These are phyloP conservation scores for Heteromormyrus szaboi DNA, from an alignment of 2,797 vertebrate genomes.

Conservation along the genomic window DNA sequence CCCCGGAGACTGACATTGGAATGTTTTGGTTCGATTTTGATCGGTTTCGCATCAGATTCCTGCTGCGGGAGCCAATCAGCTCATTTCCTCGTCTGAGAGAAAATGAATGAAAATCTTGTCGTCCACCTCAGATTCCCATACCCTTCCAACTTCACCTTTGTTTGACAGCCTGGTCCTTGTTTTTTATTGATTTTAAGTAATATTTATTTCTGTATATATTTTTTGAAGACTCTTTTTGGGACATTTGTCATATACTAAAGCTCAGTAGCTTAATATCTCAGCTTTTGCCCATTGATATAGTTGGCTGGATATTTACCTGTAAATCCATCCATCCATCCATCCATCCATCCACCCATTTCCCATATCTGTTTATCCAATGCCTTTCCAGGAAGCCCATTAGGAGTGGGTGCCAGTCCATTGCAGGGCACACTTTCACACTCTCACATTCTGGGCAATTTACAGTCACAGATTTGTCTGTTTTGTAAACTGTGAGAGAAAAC, in stretches of 20 bases:
- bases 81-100: background rate
- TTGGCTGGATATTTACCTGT: background rate
- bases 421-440: background rate
- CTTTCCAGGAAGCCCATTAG: background rate
- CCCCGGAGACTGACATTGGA: background rate
- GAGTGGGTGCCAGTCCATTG: background rate
- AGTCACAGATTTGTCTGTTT: conserved; percentile 1
- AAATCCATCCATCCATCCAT: background rate
- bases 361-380: background rate
- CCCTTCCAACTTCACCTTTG: background rate
- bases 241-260: background rate
- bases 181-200: background rate
- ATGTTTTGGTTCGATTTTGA: background rate
- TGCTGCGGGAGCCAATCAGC: background rate
- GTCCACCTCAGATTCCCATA: background rate
- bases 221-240: background rate
- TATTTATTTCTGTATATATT: background rate
- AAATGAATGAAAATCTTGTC: background rate
- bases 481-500: background rate
- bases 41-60: background rate
- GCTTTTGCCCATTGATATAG: background rate
- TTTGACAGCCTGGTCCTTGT: background rate
- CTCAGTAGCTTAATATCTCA: background rate
- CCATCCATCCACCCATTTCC: background rate
- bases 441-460: background rate